Base-by-base conservation (phyloP, 2,113 vertebrate genomes). In the Cyprinus carpio region DNA sequence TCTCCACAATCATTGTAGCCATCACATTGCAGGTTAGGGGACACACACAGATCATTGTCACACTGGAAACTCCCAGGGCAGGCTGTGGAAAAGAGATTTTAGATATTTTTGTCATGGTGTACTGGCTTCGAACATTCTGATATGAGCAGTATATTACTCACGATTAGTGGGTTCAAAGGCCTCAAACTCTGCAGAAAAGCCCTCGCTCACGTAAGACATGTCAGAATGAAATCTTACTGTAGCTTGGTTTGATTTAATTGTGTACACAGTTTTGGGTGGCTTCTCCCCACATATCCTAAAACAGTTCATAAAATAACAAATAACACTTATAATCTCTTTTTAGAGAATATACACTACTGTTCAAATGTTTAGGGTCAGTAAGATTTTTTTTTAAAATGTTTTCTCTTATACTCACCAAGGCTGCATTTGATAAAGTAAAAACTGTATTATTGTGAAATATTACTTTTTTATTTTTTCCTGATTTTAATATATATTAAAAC, bases 1-100 rank as follows among this genome's bases (percentile, higher is more conserved):
- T 99, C 97, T 0, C 94, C 92, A 0, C 98, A 99, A 92, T 99
- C 97, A 1, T 95, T 82, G 94, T 95, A 97, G 10, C 97, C 97
- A 0, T 99, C 97, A 0, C 97, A 99, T 56, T 89, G 89, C 91
- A 95, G 93, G 2, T 82, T 71, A 0, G 6, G 62, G 31, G 83
- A 86, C 2, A 98, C 93, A 86, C 98, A 99, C 11, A 95, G 92
- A 60, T 96, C 95, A 0, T 93, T 96, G 54, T 87, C 88, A 85
- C 98, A 99, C 84, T 92, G 86, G 85, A 97, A 99, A 88, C 90
- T 92, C 6, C 93, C 94, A 0, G 95, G 94, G 58, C 96, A 97
- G 0, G 95, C 96, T 97, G 88, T 16, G 83, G 46, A 79, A 9
- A 82, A 29, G 60, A 23, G 78, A 86, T 20, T n/a, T 7, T 43